Evolutionary conservation across 1,140 invertebrate species (phyloP).

Genomic region (Drosophila equinoxialis): DNA sequence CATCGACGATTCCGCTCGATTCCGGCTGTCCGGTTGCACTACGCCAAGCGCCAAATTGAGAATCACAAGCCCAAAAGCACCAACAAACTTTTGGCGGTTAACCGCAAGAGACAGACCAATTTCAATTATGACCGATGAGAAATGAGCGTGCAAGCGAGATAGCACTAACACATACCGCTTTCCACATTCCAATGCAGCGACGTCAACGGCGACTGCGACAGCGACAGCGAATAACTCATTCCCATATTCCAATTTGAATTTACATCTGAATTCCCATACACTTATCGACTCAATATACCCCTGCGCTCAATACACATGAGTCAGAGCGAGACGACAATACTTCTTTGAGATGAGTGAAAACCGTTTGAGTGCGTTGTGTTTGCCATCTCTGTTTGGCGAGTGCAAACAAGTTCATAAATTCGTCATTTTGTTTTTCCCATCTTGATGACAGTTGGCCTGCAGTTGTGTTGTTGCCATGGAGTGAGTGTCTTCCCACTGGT

Average conservation of each 20-base stretch:
- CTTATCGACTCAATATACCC: conserved; percentile 34
- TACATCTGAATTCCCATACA: conserved; percentile 60
- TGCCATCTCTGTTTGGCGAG: conserved; percentile 35
- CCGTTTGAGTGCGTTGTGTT: conserved; percentile 19
- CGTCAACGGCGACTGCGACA: background rate
- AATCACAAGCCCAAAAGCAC: conserved; percentile 38
- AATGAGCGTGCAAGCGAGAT: conserved; percentile 56
- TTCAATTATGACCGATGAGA: conserved; percentile 54
- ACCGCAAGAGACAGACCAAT: conserved; percentile 55
- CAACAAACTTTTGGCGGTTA: conserved; percentile 50
- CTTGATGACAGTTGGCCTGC: conserved; percentile 77
- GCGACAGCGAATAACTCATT: conserved; percentile 57
- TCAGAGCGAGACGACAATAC: conserved; percentile 44
- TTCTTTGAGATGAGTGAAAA: conserved; percentile 15
- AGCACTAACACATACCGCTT: conserved; percentile 29
- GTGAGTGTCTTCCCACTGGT: conserved; percentile 15
- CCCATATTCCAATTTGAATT: conserved; percentile 65
- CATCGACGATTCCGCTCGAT: background rate
- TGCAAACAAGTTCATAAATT: conserved; percentile 79
- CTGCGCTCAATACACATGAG: conserved; percentile 7
- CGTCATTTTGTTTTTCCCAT: conserved; percentile 80
- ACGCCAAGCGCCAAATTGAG: conserved; percentile 53
- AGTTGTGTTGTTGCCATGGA: conserved; percentile 44
- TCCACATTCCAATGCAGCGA: conserved; percentile 60
- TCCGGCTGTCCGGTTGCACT: conserved; percentile 9